Conservation (phyloP, 2,113 vertebrate genomes). For the Megaleporinus macrocephalus region DNA sequence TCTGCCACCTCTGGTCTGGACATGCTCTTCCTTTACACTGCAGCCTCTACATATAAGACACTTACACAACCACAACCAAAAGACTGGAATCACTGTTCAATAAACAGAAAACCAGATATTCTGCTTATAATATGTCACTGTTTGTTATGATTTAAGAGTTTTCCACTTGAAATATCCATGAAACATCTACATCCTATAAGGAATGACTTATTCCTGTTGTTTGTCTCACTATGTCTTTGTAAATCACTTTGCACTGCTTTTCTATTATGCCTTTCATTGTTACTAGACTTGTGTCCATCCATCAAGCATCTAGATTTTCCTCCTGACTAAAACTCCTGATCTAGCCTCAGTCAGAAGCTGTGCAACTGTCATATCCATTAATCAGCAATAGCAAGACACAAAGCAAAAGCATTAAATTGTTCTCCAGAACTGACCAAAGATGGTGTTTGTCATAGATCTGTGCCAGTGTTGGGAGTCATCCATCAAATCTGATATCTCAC, state of each 20-base stretch:
- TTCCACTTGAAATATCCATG: too few species aligned
- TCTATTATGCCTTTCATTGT: not conserved
- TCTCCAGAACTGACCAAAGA: not conserved
- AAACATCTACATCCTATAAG: not conserved
- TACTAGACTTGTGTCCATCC: not conserved
- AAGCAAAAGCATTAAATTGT: constrained; percentile 23
- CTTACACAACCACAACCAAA: not conserved
- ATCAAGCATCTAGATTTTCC: not conserved
- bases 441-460: constrained; percentile 5
- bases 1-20: too few species aligned
- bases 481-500: not conserved
- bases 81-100: too few species aligned
- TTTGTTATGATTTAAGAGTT: too few species aligned
- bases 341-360: not conserved
- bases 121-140: too few species aligned
- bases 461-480: not conserved
- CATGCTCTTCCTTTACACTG: not conserved
- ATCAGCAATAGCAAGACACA: constrained; percentile 20
- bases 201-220: not conserved
- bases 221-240: not conserved
- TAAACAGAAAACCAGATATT: too few species aligned
- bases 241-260: not conserved
- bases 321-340: constrained; percentile 7
- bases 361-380: constrained; percentile 7
- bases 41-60: not conserved